Conservation (phyloP, 2,797 vertebrate genomes). For the Bradypodion ventrale region DNA sequence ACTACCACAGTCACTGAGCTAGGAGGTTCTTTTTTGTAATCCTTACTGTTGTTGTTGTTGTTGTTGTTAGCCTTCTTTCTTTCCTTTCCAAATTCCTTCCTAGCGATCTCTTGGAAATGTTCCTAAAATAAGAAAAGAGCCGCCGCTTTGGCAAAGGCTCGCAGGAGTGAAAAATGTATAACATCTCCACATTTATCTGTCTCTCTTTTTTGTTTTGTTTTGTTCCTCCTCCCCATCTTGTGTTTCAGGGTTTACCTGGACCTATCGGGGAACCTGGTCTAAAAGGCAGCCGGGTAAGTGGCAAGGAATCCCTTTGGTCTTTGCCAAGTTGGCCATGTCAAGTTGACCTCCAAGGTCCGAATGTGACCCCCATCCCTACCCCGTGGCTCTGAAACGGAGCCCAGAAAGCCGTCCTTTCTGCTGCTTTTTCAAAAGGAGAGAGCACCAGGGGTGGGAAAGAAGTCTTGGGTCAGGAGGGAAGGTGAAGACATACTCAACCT, state of each 20-base stretch:
- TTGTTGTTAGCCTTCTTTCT: neutral
- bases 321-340: neutral
- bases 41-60: neutral
- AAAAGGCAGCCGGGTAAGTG: slow-evolving; percentile 91
- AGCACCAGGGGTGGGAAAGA: no score
- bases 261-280: slow-evolving; percentile 88
- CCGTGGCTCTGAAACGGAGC: neutral
- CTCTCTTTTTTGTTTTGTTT: slow-evolving; percentile 62
- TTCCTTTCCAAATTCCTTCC: slow-evolving; percentile 27
- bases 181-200: slow-evolving; percentile 70
- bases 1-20: no score
- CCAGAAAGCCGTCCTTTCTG: neutral
- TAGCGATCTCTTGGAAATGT: neutral
- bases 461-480: neutral
- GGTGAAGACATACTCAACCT: neutral
- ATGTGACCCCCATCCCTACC: no score
- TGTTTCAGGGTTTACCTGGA: slow-evolving; percentile 92
- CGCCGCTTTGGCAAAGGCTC: slow-evolving; percentile 13
- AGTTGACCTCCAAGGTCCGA: neutral
- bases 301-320: slow-evolving; percentile 13
- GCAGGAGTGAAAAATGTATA: neutral
- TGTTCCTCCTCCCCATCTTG: slow-evolving; percentile 57
- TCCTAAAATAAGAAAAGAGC: slow-evolving; percentile 22
- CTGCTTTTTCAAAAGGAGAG: neutral
- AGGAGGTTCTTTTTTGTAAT: slow-evolving; percentile 40